Percentiles rank a stretch among this genome's conserved stretches.
Conservation (phyloP, 2,113 vertebrate genomes). For the Bolborhynchus lineola region DNA sequence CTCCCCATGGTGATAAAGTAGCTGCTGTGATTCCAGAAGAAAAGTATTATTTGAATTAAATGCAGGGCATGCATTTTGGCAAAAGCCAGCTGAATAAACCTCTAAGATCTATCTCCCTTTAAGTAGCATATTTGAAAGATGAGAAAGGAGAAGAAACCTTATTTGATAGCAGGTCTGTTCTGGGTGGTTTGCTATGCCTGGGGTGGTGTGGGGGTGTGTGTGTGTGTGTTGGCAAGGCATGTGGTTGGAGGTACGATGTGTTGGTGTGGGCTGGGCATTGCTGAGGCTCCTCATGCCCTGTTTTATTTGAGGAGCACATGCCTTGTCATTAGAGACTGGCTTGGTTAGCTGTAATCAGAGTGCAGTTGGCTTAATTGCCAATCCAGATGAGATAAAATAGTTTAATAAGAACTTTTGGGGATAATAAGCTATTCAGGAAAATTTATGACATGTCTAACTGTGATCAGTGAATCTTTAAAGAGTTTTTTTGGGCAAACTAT, state of each 20-base stretch:
- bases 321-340: not conserved
- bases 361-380: not conserved
- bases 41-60: not conserved
- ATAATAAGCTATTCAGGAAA: not conserved
- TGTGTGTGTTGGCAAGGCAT: not conserved
- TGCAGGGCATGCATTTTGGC: not conserved
- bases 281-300: not conserved
- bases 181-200: not conserved
- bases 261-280: not conserved
- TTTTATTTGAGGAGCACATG: not conserved
- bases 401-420: conserved; percentile 11
- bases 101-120: not conserved
- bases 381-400: conserved; percentile 7
- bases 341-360: not conserved
- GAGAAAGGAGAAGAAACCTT: not conserved
- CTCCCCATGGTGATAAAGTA: not conserved
- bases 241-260: not conserved
- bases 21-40: not conserved
- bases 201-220: not conserved
- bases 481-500: not conserved
- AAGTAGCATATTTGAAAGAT: not conserved
- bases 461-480: not conserved
- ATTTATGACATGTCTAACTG: not conserved
- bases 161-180: not conserved
- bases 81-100: not conserved